A percentile compares a stretch with the other conserved stretches of the same genome.
Evolutionary conservation across 23 tunicate species (phyloP).

Genomic region (Styela clava): DNA sequence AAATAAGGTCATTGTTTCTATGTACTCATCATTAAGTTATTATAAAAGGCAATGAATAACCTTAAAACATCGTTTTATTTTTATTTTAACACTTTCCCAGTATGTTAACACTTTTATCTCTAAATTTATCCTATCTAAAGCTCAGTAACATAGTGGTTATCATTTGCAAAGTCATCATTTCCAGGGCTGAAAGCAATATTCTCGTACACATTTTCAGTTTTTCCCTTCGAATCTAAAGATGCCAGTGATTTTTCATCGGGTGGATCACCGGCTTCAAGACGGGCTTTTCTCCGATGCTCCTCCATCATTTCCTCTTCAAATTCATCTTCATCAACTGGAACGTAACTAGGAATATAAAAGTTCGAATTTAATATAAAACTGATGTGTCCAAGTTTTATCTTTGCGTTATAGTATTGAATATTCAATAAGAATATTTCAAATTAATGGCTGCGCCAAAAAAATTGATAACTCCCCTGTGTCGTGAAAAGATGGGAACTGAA

Average conservation of each 20-base stretch:
- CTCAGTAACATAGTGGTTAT: not conserved
- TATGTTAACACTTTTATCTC: too few relatives aligned
- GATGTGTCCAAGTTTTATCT: not conserved
- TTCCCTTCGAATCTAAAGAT: not conserved
- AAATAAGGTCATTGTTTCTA: too few relatives aligned
- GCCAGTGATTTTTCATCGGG: not conserved
- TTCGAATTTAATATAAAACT: not conserved
- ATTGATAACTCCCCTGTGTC: not conserved
- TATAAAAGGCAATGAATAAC: too few relatives aligned
- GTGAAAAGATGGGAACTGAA: not conserved
- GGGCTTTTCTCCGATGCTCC: not conserved
- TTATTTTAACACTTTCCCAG: too few relatives aligned
- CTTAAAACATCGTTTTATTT: too few relatives aligned
- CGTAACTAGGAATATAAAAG: conserved; percentile 42
- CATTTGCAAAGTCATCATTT: not conserved
- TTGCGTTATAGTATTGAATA: not conserved
- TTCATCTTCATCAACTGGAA: conserved; percentile 83
- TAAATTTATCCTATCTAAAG: too few relatives aligned
- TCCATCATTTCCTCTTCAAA: conserved; percentile 59
- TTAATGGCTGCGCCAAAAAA: too few relatives aligned
- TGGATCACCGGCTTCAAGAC: not conserved
- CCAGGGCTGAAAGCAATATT: not conserved
- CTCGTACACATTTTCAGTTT: not conserved
- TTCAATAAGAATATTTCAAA: too few relatives aligned
- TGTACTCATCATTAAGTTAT: too few relatives aligned